Conservation (phyloP, 2,113 vertebrate genomes). For the Callionymus lyra region DNA sequence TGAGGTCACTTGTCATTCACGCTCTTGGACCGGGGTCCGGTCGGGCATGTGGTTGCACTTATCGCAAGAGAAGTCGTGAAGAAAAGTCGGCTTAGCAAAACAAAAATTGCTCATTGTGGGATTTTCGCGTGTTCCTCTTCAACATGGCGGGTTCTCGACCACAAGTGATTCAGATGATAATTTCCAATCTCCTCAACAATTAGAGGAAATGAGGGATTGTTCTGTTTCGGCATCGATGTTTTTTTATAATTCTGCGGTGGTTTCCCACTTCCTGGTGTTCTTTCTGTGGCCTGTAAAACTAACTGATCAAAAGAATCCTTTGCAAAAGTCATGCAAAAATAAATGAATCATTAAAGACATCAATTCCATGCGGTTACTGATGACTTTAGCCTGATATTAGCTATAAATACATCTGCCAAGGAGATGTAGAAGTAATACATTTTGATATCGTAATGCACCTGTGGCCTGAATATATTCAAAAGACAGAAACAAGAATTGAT, state of each 20-base stretch:
- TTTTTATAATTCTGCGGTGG: not conserved
- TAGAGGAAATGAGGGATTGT: conserved; percentile 28
- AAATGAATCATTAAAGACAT: too few relatives aligned
- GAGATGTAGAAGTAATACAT: too few relatives aligned
- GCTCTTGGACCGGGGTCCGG: conserved; percentile 38
- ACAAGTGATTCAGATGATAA: conserved; percentile 49
- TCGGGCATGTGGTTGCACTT: conserved; percentile 60
- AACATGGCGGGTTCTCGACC: conserved; percentile 36
- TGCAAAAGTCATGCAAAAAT: too few relatives aligned
- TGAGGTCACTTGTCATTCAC: conserved; percentile 50
- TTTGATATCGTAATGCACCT: too few relatives aligned
- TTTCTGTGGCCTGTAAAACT: conserved; percentile 16
- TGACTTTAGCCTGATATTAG: too few relatives aligned
- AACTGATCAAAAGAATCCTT: conserved; percentile 1
- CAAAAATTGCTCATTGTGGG: conserved; percentile 51
- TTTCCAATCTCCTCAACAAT: conserved; percentile 32
- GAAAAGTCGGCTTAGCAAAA: conserved; percentile 52
- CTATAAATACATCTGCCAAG: too few relatives aligned
- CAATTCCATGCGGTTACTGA: too few relatives aligned
- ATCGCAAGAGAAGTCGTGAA: conserved; percentile 42
- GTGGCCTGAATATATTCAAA: too few relatives aligned
- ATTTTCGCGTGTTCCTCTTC: conserved; percentile 43
- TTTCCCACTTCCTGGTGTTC: conserved; percentile 34
- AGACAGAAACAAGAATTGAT: too few relatives aligned
- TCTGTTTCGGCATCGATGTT: not conserved